Percentiles rank a stretch among this genome's conserved stretches.
Evolutionary conservation across 2,888 invertebrate species (phyloP).

Genomic region (Odontocolon sp.): DNA sequence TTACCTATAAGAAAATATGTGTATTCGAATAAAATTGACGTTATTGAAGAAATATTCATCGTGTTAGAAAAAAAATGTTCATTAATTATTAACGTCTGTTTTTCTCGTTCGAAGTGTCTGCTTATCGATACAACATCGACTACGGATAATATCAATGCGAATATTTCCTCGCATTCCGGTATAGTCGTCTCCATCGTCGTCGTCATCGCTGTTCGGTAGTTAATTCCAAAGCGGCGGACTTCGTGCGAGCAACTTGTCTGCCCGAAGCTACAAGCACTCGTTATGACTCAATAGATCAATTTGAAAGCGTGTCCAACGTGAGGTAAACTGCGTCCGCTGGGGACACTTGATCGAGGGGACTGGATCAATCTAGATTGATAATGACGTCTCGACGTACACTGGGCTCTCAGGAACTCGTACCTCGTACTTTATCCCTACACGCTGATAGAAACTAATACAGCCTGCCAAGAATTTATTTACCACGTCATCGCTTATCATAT

Average conservation of each 20-base stretch:
- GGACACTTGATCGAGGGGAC: conserved; percentile 54
- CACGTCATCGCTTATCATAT: conserved; percentile 16
- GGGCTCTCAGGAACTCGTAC: background rate
- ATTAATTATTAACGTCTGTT: background rate
- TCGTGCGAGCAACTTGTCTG: conserved; percentile 54
- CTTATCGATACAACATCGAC: background rate
- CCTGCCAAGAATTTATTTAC: background rate
- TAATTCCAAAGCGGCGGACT: conserved; percentile 40
- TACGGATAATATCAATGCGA: background rate
- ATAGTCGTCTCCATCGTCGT: conserved; percentile 12
- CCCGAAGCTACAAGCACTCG: conserved; percentile 53
- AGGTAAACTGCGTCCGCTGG: conserved; percentile 57
- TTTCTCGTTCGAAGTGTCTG: background rate
- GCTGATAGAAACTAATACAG: conserved; percentile 3
- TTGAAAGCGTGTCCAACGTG: conserved; percentile 49
- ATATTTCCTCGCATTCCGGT: conserved; percentile 23
- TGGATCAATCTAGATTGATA: conserved; percentile 53
- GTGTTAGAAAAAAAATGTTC: background rate
- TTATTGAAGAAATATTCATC: background rate
- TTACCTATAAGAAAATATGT: conserved; percentile 19
- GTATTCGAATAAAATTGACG: background rate
- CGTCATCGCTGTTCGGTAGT: conserved; percentile 26
- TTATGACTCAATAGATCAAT: conserved; percentile 61
- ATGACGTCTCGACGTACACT: conserved; percentile 46
- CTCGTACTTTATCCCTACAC: conserved; percentile 7